phyloP scores from a whole-genome alignment of 2,113 vertebrate genomes.

The Nymphicus hollandicus region DNA sequence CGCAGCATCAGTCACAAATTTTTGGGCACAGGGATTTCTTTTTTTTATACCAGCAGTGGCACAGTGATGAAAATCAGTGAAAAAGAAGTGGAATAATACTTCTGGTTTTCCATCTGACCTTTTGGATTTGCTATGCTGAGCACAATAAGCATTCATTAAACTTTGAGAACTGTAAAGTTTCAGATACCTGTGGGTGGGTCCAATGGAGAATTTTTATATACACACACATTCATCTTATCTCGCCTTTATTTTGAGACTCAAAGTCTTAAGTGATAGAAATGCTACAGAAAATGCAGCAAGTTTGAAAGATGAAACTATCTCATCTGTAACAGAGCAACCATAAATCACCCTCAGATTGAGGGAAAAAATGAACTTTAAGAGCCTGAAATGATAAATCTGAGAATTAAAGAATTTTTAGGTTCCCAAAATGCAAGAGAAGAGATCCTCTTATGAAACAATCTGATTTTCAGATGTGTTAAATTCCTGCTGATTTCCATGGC shows the following conservation, averaged over 20 bases:
- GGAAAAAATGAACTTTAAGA: conserved; percentile 21
- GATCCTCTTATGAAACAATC: background rate
- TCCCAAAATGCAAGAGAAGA: background rate
- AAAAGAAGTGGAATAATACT: background rate
- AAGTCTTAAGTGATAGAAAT: conserved; percentile 36
- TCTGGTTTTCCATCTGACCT: conserved; percentile 3
- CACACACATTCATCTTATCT: conserved; percentile 44
- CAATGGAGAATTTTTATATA: background rate
- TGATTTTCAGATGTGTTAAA: background rate
- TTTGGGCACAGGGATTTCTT: background rate
- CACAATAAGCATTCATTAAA: conserved; percentile 41
- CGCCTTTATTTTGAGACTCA: background rate
- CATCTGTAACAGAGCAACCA: background rate
- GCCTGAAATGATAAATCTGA: conserved; percentile 10
- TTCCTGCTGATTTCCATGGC: background rate
- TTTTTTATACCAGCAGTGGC: background rate
- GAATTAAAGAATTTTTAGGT: conserved; percentile 30
- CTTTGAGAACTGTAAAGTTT: conserved; percentile 8
- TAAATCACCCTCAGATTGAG: conserved; percentile 47
- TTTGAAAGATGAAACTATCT: conserved; percentile 45
- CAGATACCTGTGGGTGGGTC: background rate
- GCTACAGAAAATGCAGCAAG: background rate
- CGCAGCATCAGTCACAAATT: background rate
- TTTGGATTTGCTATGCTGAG: background rate
- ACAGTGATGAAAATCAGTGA: background rate